These are phyloP conservation scores for Drosophila subobscura DNA, from an alignment of 1,140 invertebrate genomes.

Conservation along the genomic window DNA sequence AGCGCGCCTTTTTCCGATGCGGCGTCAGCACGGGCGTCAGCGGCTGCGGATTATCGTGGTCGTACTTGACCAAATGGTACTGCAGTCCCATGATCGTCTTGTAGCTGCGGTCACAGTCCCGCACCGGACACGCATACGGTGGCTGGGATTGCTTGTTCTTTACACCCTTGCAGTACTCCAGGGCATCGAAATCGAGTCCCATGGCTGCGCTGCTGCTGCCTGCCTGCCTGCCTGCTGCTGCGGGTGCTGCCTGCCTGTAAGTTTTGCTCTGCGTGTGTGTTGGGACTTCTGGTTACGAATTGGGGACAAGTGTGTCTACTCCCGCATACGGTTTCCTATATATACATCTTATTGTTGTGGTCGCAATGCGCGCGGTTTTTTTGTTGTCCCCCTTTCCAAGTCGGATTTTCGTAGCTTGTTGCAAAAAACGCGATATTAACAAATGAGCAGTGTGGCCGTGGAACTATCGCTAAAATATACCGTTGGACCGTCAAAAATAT, in stretches of 20 bases:
- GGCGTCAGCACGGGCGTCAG: slow-evolving; percentile 83
- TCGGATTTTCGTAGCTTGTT: slow-evolving; percentile 68
- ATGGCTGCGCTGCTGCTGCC: slow-evolving; percentile 63
- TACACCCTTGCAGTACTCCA: slow-evolving; percentile 92
- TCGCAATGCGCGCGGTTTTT: slow-evolving; percentile 54
- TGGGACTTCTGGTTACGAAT: slow-evolving; percentile 43
- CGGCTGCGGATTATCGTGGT: slow-evolving; percentile 89
- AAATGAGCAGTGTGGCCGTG: slow-evolving; percentile 34
- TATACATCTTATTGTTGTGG: slow-evolving; percentile 69
- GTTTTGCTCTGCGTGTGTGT: slow-evolving; percentile 22
- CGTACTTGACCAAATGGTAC: slow-evolving; percentile 92
- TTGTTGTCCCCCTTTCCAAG: slow-evolving; percentile 60
- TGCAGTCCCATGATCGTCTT: slow-evolving; percentile 93
- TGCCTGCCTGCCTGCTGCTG: slow-evolving; percentile 20
- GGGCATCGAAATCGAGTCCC: slow-evolving; percentile 89
- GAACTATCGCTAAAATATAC: slow-evolving; percentile 24
- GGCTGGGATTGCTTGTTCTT: slow-evolving; percentile 89
- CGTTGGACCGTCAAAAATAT: too few relatives aligned
- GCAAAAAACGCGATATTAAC: slow-evolving; percentile 42
- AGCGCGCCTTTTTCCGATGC: slow-evolving; percentile 85
- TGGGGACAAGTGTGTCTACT: slow-evolving; percentile 66
- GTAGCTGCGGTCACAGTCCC: slow-evolving; percentile 92
- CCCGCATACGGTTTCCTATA: slow-evolving; percentile 53
- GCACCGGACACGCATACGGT: slow-evolving; percentile 92
- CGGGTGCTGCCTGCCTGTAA: slow-evolving; percentile 24